A percentile compares a stretch with the other conserved stretches of the same genome.
These are phyloP conservation scores for Radopholus similis DNA, from an alignment of 1,140 invertebrate species.

Conservation along the genomic window DNA sequence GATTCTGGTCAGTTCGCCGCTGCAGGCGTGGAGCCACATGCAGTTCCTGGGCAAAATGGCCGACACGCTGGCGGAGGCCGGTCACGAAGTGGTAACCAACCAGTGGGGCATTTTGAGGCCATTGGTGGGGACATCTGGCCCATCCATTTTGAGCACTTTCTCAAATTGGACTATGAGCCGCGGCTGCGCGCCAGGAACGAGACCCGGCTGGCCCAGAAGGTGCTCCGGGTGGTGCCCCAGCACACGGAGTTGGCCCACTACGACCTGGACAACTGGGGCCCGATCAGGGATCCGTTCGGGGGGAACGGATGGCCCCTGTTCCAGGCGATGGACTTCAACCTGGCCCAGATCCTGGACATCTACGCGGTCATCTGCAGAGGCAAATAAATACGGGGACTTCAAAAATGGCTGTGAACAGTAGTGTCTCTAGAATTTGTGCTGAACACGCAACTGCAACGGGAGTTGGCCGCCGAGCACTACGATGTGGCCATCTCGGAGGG, in stretches of 20 bases:
- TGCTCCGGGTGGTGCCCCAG: not conserved
- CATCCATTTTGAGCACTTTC: not conserved
- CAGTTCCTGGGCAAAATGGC: constrained; percentile 38
- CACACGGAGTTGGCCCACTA: not conserved
- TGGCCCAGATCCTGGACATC: not conserved
- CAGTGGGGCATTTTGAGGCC: no score
- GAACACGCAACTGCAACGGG: not conserved
- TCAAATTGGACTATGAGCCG: not conserved
- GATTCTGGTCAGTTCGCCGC: constrained; percentile 29
- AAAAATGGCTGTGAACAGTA: not conserved
- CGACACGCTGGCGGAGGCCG: constrained; percentile 39
- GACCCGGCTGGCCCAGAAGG: not conserved
- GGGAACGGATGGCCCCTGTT: not conserved
- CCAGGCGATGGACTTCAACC: not conserved
- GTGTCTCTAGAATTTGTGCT: not conserved
- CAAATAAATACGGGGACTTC: not conserved
- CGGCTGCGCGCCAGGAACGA: not conserved
- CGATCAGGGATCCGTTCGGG: not conserved
- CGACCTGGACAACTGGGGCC: not conserved
- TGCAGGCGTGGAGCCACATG: constrained; percentile 29
- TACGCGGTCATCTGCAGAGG: not conserved
- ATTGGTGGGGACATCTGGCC: no score
- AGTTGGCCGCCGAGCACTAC: constrained; percentile 9
- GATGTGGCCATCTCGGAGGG: constrained; percentile 22
- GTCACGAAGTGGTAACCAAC: constrained; percentile 46